A percentile compares a stretch with the other conserved stretches of the same genome.
phyloP scores from a whole-genome alignment of 1,140 invertebrate species.

The Lordiphosa collinella region DNA sequence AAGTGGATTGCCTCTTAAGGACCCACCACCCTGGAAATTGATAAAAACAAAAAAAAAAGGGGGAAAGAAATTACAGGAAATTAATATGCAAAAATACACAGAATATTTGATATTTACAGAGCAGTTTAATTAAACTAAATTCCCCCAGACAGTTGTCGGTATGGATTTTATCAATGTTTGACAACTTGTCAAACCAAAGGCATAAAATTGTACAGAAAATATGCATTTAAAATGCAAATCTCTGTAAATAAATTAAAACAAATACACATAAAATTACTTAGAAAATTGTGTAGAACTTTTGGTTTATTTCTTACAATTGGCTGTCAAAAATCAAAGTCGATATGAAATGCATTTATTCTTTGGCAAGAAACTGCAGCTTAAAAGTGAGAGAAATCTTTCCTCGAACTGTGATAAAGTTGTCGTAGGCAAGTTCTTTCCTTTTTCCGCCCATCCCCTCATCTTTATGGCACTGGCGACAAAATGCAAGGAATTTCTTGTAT shows the following conservation, averaged over 20 bases:
- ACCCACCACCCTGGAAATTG: conserved; percentile 33
- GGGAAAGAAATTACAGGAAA: conserved; percentile 38
- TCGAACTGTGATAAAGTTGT: conserved; percentile 54
- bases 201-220: conserved; percentile 31
- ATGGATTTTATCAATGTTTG: conserved; percentile 46
- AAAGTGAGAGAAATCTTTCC: conserved; percentile 21
- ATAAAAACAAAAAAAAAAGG: conserved; percentile 16
- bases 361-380: conserved; percentile 16
- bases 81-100: conserved; percentile 50
- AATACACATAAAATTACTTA: conserved; percentile 71
- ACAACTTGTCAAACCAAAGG: conserved; percentile 52
- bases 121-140: conserved; percentile 66
- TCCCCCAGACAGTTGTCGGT: conserved; percentile 3
- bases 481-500: conserved; percentile 71
- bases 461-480: conserved; percentile 47
- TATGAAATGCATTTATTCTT: background rate
- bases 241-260: conserved; percentile 43
- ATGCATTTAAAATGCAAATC: conserved; percentile 39
- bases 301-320: conserved; percentile 27
- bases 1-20: conserved; percentile 40
- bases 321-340: conserved; percentile 39
- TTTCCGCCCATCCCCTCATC: conserved; percentile 12
- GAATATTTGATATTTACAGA: conserved; percentile 6
- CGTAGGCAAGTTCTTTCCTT: conserved; percentile 26
- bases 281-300: conserved; percentile 30